phyloP scores from a whole-genome alignment of 1,140 invertebrate species.

The Procambarus clarkii region DNA sequence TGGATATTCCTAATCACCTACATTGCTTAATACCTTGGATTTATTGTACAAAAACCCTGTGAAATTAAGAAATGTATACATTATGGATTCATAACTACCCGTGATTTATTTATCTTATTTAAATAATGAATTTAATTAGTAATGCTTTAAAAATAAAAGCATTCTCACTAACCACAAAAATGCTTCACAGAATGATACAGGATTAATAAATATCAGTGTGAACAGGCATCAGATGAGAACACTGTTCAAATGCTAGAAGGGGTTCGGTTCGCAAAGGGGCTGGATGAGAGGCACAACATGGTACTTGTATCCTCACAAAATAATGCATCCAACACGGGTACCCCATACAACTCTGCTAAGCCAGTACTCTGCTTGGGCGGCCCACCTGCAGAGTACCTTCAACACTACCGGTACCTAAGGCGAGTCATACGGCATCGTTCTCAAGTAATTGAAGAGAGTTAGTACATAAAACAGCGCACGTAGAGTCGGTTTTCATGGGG shows the following conservation, averaged over 20 bases:
- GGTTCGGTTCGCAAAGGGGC: conserved; percentile 22
- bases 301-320: conserved; percentile 66
- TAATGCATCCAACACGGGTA: conserved; percentile 68
- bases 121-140: too few relatives aligned
- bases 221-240: background rate
- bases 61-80: too few relatives aligned
- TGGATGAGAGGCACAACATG: conserved; percentile 55
- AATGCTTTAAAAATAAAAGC: too few relatives aligned
- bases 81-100: too few relatives aligned
- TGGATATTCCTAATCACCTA: too few relatives aligned
- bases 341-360: conserved; percentile 56
- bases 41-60: too few relatives aligned
- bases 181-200: too few relatives aligned
- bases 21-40: too few relatives aligned
- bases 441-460: conserved; percentile 26
- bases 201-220: background rate
- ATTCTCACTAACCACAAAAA: too few relatives aligned
- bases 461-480: background rate
- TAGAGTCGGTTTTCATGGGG: background rate
- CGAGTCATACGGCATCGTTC: conserved; percentile 52
- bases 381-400: conserved; percentile 58
- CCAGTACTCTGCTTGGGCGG: conserved; percentile 58
- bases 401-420: conserved; percentile 60
- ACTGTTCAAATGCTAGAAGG: background rate
- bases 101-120: too few relatives aligned